Evolutionary conservation across 2,113 vertebrate genomes (phyloP).

Genomic region (Leucopsar rothschildi): DNA sequence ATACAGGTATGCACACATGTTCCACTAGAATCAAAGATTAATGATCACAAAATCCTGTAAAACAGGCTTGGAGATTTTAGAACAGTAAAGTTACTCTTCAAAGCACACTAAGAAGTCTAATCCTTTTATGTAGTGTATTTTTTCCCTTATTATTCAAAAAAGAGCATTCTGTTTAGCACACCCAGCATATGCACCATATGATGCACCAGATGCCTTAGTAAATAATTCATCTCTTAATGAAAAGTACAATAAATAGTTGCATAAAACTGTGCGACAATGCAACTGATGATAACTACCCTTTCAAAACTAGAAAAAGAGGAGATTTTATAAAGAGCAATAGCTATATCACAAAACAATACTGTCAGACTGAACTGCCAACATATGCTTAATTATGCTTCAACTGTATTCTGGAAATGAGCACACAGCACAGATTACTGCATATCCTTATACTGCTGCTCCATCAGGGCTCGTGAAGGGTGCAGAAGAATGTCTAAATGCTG

Average conservation of each 20-base stretch:
- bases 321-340: not conserved
- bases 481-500: not conserved
- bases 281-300: not conserved
- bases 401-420: not conserved
- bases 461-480: not conserved
- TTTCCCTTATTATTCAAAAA: constrained; percentile 19
- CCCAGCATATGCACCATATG: constrained; percentile 19
- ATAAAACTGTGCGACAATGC: not conserved
- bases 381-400: not conserved
- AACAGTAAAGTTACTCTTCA: not conserved
- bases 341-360: not conserved
- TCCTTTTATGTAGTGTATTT: not conserved
- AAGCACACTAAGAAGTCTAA: not conserved
- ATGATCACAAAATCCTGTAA: constrained; percentile 1
- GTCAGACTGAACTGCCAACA: not conserved
- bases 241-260: constrained; percentile 25
- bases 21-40: not conserved
- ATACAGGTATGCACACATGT: not conserved
- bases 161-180: constrained; percentile 17
- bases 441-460: not conserved
- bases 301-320: not conserved
- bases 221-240: constrained; percentile 52
- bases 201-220: constrained; percentile 39
- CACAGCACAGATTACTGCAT: not conserved
- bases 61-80: not conserved